These are phyloP conservation scores for Phasia obesa DNA, from an alignment of 2,888 invertebrate genomes.

Conservation along the genomic window DNA sequence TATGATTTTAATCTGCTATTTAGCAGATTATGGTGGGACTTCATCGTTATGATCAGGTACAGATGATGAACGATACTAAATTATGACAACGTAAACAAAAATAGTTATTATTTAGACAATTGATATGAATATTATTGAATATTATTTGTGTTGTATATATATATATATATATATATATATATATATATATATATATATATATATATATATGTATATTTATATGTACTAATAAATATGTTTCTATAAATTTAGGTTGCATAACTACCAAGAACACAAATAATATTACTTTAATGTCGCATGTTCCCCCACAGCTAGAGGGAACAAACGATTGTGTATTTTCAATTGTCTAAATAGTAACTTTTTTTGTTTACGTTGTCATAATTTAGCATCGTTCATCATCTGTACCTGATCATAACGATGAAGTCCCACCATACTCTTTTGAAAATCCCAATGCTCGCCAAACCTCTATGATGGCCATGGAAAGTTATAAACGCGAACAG, in stretches of 20 bases:
- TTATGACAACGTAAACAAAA: no score
- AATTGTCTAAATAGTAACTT: conserved; percentile 3
- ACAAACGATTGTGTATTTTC: conserved; percentile 1
- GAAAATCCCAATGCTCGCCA: conserved; percentile 80
- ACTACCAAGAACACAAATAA: conserved; percentile 23
- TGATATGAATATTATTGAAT: no score
- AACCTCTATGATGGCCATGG: conserved; percentile 82
- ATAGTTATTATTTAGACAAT: no score
- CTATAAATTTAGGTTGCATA: conserved; percentile 55
- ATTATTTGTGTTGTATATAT: no score
- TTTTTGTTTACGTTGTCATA: conserved; percentile 35
- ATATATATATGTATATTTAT: no score
- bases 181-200: no score
- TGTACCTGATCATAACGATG: conserved; percentile 80
- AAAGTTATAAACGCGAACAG: conserved; percentile 80
- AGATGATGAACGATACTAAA: no score
- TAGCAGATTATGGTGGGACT: no score
- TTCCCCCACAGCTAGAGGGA: conserved; percentile 2
- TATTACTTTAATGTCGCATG: conserved; percentile 5
- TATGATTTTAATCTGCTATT: no score
- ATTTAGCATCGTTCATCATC: conserved; percentile 78
- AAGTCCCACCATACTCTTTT: conserved; percentile 81
- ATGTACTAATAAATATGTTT: conserved; percentile 45
- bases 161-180: no score
- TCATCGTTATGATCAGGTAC: no score